Evolutionary conservation across 2,797 vertebrate species (phyloP), one percentile per base, ranked within the genome.

Genomic region (Sebastolobus alascanus): DNA sequence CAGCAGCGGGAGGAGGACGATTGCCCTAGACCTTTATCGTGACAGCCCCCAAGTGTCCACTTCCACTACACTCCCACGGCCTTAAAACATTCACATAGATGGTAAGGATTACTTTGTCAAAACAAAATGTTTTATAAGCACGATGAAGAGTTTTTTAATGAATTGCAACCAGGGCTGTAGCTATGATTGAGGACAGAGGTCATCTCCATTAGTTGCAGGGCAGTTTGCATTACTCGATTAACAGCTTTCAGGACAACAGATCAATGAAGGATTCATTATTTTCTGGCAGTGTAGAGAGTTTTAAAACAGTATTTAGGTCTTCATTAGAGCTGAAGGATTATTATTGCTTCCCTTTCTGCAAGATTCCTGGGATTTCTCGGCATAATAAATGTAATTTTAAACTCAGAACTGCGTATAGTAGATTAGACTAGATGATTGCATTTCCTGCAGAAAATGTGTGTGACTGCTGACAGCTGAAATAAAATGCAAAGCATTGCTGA

Each of bases 11-110:
- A 12, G 33, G 29, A 59, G 37, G 31, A 37, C 37, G 27, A 38
- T 27, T 54, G 29, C 52, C 54, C 8, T 5, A 37, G 65, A 8
- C 37, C 66, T 64, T 73, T 71, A 38, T 64, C 46, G 35, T 70
- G 65, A 77, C 60, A 64, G 13, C 33, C 65, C 58, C 58, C 6
- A 6, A 69, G 33, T 22, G n/a, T 46, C 29, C 12, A 52, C 16
- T 58, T 20, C 33, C 33, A 8, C 5, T 35, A 14, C 58, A 37
- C 55, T 50, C 59, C 25, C 33, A 52, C 33, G 43, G 31, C 27
- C 52, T 38, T 46, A 20, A 16, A 73, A 59, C 11, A 50, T 27
- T 55, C 29, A 46, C n/a, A 20, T 8, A 8, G 20, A 63, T 16
- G 14, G 6, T 33, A 25, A 29, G 35, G 54, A 29, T n/a, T 6